A percentile compares a stretch with the other conserved stretches of the same genome.
Conservation (phyloP, 2,113 vertebrate species). For the Cochlearius cochlearius region DNA sequence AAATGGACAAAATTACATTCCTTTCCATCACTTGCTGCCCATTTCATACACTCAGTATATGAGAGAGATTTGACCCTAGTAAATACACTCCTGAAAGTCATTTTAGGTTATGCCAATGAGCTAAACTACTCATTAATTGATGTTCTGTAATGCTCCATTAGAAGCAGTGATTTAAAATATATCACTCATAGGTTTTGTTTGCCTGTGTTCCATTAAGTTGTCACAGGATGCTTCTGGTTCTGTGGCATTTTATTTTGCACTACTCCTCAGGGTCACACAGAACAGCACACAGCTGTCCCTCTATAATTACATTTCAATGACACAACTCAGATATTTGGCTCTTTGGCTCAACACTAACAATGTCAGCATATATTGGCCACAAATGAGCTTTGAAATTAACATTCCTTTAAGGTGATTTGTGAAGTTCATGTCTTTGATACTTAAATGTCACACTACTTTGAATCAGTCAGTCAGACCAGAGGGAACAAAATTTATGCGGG, state of each 20-base stretch:
- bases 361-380: background rate
- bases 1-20: background rate
- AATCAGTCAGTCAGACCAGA: background rate
- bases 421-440: background rate
- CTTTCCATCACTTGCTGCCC: background rate
- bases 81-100: background rate
- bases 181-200: background rate
- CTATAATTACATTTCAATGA: background rate
- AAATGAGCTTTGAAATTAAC: background rate
- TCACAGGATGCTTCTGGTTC: background rate
- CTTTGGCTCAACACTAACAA: background rate
- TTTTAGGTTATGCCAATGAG: background rate
- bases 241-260: background rate
- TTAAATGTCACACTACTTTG: background rate
- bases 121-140: background rate
- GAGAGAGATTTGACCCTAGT: background rate
- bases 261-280: background rate
- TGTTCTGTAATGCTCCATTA: background rate
- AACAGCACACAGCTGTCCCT: background rate
- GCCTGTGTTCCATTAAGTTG: background rate
- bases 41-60: background rate
- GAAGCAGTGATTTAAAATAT: constrained; percentile 10
- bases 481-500: background rate
- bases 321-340: background rate
- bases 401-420: background rate